Base-by-base conservation (phyloP, 2,888 invertebrate genomes). In the Synanthedon tipuliformis region DNA sequence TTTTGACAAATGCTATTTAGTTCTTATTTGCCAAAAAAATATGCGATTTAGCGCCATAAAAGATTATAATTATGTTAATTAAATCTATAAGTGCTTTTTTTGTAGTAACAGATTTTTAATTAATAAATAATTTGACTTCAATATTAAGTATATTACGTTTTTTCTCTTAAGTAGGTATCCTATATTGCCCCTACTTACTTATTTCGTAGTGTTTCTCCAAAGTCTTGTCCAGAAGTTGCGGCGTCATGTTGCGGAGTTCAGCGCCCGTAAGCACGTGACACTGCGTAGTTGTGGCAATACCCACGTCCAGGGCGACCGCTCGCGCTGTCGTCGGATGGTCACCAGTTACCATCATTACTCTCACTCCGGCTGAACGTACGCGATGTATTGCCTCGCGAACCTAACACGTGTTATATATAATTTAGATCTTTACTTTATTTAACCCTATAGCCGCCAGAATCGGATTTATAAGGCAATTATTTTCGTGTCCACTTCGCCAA, bases 291-390 rank as follows among this genome's bases (percentile, higher is more conserved):
- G 92, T 90, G 51, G 93, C 92, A 58, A 94, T 93, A 27, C 93
- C 93, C 2, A 93, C 93, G 52, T 91, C 90, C 56, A 88, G 83
- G 0, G 94, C 94, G 55, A 94, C 92, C 3, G 94, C 93, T 65
- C 91, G 90, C 18, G 94, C 94, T 1, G 94, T 94, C 52, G 92
- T 90, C 0, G 94, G 94, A 78, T 94, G 94, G 76, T 94, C 94
- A n/a, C 94, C 94, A 0, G 94, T 94, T 4, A 94, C 91, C 94
- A 94, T 94, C 65, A 93, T 90, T 10, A 92, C 91, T 50, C 94
- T 92, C 54, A 96, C 95, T 4, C 94, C 94, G 1, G 94, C 94
- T 13, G 88, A 89, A 27, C 92, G 90, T 59, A 94, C 94, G 52
- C 91, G 89, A 12, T 69, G 63, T n/a, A 91, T 91, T 1, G 94